These are phyloP conservation scores for Cephus pygmeus DNA, from an alignment of 2,888 invertebrate species.

Conservation along the genomic window DNA sequence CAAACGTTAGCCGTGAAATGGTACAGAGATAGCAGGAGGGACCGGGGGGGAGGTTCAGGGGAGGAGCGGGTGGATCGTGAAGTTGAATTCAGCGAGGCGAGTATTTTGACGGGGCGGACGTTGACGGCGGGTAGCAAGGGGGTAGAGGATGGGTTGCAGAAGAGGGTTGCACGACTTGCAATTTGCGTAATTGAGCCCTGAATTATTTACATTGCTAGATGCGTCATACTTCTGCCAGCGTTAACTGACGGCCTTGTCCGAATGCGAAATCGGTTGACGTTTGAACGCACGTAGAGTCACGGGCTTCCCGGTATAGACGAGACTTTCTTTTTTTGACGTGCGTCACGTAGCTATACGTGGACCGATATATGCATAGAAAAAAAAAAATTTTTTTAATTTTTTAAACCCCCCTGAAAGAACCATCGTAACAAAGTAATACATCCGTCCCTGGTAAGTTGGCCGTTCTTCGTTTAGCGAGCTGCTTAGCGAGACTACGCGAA, in stretches of 20 bases:
- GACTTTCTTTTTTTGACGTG: no score
- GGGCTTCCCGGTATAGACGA: no score
- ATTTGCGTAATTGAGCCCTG: slow-evolving; percentile 64
- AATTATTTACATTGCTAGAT: slow-evolving; percentile 63
- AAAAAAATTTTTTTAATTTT: no score
- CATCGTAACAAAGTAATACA: not conserved
- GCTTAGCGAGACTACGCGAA: slow-evolving; percentile 37
- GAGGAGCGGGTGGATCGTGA: no score
- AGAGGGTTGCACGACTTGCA: slow-evolving; percentile 43
- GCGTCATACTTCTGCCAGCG: slow-evolving; percentile 57
- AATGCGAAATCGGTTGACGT: slow-evolving; percentile 49
- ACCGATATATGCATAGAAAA: no score
- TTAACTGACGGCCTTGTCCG: slow-evolving; percentile 40
- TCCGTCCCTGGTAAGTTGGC: slow-evolving; percentile 33
- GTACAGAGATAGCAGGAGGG: no score
- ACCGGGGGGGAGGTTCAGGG: no score
- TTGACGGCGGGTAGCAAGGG: not conserved
- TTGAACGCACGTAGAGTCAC: slow-evolving; percentile 31
- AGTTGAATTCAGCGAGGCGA: no score
- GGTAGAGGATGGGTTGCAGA: not conserved
- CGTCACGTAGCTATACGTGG: no score
- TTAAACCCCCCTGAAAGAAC: no score
- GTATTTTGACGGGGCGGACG: not conserved
- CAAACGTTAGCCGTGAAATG: not conserved
- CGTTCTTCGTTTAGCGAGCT: slow-evolving; percentile 40